Conservation (phyloP, 2,888 invertebrate genomes). For the Oscheius sp. region DNA sequence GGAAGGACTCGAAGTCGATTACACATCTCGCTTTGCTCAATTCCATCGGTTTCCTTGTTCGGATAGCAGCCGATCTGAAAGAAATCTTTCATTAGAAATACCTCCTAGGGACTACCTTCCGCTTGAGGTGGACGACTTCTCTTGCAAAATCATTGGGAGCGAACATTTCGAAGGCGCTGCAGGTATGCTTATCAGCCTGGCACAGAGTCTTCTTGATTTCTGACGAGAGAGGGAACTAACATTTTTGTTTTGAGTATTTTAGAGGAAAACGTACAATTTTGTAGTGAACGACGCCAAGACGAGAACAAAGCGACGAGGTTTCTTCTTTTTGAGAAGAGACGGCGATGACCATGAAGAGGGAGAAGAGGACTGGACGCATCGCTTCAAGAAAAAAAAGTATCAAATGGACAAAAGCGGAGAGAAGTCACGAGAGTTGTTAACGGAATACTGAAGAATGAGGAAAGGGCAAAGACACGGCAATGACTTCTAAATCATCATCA, state of each 20-base stretch:
- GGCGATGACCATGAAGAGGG: background rate
- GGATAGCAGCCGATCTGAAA: constrained; percentile 20
- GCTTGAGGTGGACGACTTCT: constrained; percentile 12
- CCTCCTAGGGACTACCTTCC: background rate
- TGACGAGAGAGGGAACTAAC: constrained; percentile 17
- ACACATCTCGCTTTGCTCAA: background rate
- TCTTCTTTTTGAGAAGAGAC: constrained; percentile 6
- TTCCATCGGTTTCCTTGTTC: background rate
- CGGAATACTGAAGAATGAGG: no score
- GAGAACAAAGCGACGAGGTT: background rate
- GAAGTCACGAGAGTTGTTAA: no score
- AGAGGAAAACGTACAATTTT: background rate
- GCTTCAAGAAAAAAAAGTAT: no score
- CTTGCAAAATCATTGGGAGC: constrained; percentile 9
- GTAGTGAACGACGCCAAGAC: constrained; percentile 5
- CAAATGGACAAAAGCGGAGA: no score
- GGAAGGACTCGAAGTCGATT: constrained; percentile 11
- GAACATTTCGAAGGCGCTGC: constrained; percentile 18
- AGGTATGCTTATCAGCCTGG: background rate
- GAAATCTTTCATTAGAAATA: background rate
- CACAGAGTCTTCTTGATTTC: constrained; percentile 14
- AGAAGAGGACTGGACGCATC: background rate
- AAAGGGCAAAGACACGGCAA: no score
- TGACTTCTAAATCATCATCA: no score
- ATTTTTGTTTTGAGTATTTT: background rate